Conservation (phyloP, 1,140 invertebrate genomes). For the Bombus pascuorum region DNA sequence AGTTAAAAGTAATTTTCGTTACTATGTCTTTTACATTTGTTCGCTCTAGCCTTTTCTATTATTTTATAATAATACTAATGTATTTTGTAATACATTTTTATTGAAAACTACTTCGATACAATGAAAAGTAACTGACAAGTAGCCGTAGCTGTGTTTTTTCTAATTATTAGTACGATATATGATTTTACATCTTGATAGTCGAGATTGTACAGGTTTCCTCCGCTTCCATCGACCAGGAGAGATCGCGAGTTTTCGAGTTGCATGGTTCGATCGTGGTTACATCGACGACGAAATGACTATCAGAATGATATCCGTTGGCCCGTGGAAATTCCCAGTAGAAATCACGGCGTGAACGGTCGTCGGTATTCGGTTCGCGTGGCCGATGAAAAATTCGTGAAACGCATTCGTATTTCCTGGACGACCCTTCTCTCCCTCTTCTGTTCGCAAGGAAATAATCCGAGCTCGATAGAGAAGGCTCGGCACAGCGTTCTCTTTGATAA, state of each 20-base stretch:
- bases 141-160: too few relatives aligned
- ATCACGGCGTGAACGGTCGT: conserved; percentile 11
- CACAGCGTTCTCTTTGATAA: not conserved
- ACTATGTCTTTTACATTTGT: too few relatives aligned
- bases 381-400: conserved; percentile 35
- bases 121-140: too few relatives aligned
- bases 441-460: not conserved
- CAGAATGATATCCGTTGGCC: not conserved
- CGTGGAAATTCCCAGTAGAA: conserved; percentile 39
- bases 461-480: not conserved
- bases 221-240: not conserved
- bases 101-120: too few relatives aligned
- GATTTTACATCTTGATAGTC: not conserved
- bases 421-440: not conserved
- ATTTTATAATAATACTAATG: too few relatives aligned
- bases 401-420: not conserved
- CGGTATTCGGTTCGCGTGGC: not conserved
- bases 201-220: not conserved
- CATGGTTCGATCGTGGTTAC: not conserved
- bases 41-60: too few relatives aligned
- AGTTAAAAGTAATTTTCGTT: too few relatives aligned
- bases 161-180: too few relatives aligned
- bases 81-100: too few relatives aligned
- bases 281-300: conserved; percentile 12
- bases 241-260: not conserved